A percentile compares a stretch with the other conserved stretches of the same genome.
Conservation (phyloP, 2,113 vertebrate genomes). For the Anolis carolinensis region DNA sequence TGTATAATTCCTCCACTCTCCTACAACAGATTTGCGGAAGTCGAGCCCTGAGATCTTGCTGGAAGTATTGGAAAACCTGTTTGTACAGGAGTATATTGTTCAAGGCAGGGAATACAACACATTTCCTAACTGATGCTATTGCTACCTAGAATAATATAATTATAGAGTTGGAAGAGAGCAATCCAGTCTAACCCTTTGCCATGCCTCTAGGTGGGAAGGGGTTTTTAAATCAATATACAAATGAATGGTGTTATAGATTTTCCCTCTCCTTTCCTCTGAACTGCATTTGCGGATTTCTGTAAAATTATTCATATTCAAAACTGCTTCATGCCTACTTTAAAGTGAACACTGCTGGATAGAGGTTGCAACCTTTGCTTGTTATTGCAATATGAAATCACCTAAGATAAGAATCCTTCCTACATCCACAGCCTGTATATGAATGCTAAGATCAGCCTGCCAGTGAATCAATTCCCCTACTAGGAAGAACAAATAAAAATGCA, state of each 20-base stretch:
- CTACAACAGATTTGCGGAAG: neutral
- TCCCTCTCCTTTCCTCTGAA: neutral
- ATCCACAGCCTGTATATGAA: neutral
- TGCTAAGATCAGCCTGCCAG: rapidly evolving
- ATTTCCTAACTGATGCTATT: neutral
- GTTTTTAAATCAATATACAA: neutral
- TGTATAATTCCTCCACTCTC: too few relatives aligned
- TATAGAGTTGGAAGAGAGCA: too few relatives aligned
- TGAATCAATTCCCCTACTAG: constrained; percentile 6
- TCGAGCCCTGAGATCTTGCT: neutral
- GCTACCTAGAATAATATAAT: neutral
- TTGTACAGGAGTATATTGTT: too few relatives aligned
- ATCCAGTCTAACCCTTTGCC: too few relatives aligned
- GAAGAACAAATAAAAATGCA: constrained; percentile 16
- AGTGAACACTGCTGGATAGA: neutral
- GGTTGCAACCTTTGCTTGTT: neutral
- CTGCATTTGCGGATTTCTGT: neutral
- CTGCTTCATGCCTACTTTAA: neutral
- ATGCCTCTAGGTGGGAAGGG: neutral
- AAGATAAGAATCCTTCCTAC: neutral
- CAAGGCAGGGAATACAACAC: neutral
- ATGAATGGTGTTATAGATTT: neutral
- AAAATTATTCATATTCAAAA: neutral
- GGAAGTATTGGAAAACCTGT: neutral
- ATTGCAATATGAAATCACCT: neutral